Evolutionary conservation across 2,113 vertebrate genomes (phyloP), one percentile per base, ranked within the genome.

Genomic region (Blennius ocellaris): DNA sequence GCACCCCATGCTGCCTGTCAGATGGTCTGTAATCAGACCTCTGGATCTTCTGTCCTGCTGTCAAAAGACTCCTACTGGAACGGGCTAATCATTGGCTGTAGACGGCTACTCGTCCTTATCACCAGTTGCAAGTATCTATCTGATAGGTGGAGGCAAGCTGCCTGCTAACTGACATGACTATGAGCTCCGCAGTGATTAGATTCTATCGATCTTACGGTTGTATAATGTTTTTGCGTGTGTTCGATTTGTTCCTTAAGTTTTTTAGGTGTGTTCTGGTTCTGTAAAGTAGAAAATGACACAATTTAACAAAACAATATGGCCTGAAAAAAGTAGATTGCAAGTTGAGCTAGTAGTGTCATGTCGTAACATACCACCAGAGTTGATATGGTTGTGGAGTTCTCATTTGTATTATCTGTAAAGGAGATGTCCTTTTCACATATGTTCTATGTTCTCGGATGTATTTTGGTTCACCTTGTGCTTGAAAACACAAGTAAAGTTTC

Each of bases 41-140:
- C 17, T 80, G 58, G 71, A 70, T 44, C 51, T 41, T 30, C 30
- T 73, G 62, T 79, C 40, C 64, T 74, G 11, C 51, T 73, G 57
- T 70, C 53, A 52, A 70, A 66, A 78, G 67, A 61, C 51, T 75
- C 47, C 44, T 43, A 11, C 51, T 58, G 38, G 37, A 72, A 83
- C 55, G 63, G 55, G 67, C 61, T 67, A 63, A 71, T 82, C 78
- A 73, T 36, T 52, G 59, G 14, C 21, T 49, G 15, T 47, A 60
- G 57, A 75, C 58, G 63, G 47, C 11, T 41, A 73, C 6, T 70
- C 66, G 52, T 70, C 54, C 54, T 83, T 85, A 84, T 87, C 76
- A 73, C 11, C 12, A 55, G 38, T 66, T 44, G 16, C 30, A 66
- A 47, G 37, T 65, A 63, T 56, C 57, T 52, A 0, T 62, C 21